phyloP scores from a whole-genome alignment of 2,113 vertebrate species.

The Emberiza fucata region DNA sequence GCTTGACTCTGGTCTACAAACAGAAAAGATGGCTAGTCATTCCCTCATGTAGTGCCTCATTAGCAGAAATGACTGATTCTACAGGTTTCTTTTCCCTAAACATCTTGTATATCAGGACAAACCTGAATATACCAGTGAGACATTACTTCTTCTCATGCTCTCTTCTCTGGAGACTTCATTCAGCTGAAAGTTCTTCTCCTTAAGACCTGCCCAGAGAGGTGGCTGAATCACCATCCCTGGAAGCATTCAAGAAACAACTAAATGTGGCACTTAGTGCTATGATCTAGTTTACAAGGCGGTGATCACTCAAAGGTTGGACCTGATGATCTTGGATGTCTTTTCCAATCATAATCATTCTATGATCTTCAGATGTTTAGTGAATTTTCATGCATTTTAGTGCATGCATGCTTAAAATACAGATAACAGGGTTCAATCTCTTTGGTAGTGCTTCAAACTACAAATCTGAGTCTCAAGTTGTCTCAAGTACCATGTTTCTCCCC shows the following conservation, averaged over 20 bases:
- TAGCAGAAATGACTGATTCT: not conserved
- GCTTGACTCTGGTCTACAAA: not conserved
- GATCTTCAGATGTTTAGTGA: not conserved
- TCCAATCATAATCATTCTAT: not conserved
- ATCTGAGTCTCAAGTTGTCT: not conserved
- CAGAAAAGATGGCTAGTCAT: not conserved
- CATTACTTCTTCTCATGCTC: not conserved
- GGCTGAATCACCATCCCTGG: not conserved
- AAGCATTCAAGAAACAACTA: not conserved
- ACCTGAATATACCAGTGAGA: not conserved
- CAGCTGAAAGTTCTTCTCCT: not conserved
- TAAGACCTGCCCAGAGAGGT: not conserved
- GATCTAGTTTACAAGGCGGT: not conserved
- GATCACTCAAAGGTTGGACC: not conserved
- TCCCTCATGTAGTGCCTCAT: not conserved
- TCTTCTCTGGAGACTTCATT: not conserved
- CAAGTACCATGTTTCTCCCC: not conserved
- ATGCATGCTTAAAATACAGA: not conserved
- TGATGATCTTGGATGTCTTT: rapidly evolving
- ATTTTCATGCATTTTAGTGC: not conserved
- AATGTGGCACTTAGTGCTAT: not conserved
- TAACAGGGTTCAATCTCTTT: not conserved
- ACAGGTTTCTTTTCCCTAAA: not conserved
- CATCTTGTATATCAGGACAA: not conserved
- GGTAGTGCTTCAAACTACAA: rapidly evolving